These are phyloP conservation scores for Notamacropus eugenii DNA, from an alignment of 2,797 vertebrate genomes.

Conservation along the genomic window DNA sequence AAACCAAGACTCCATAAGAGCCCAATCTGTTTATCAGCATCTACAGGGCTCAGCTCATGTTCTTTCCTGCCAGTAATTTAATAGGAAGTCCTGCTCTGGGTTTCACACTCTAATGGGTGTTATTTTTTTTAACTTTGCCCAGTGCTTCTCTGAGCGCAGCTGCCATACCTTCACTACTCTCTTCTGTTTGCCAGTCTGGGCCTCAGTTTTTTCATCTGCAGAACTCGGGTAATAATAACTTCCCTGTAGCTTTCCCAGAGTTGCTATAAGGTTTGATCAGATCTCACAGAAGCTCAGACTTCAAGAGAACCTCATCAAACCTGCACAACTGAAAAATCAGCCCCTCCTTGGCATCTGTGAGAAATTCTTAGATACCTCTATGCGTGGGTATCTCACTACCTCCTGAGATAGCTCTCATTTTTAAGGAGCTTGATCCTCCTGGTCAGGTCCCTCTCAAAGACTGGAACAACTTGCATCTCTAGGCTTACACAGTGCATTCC, in stretches of 20 bases:
- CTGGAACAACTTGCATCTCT: background rate
- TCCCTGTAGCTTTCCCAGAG: background rate
- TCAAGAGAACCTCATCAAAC: background rate
- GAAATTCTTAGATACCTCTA: background rate
- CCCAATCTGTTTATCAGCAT: background rate
- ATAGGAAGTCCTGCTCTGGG: background rate
- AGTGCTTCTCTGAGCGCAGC: background rate
- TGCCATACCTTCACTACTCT: background rate
- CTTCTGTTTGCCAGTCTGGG: background rate
- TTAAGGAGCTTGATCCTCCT: background rate
- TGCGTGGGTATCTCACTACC: background rate
- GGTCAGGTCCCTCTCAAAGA: background rate
- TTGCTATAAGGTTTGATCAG: background rate
- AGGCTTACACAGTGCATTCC: background rate
- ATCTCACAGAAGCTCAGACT: background rate
- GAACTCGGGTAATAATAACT: background rate
- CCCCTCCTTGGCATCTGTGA: background rate
- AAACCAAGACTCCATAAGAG: background rate
- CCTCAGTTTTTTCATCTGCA: background rate
- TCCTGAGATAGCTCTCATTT: background rate
- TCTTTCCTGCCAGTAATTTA: background rate
- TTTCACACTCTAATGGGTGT: background rate
- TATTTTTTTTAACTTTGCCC: background rate
- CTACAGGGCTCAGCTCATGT: background rate
- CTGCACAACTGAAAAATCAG: background rate